These are phyloP conservation scores for Lophius americanus DNA, from an alignment of 2,797 vertebrate genomes.

Conservation along the genomic window DNA sequence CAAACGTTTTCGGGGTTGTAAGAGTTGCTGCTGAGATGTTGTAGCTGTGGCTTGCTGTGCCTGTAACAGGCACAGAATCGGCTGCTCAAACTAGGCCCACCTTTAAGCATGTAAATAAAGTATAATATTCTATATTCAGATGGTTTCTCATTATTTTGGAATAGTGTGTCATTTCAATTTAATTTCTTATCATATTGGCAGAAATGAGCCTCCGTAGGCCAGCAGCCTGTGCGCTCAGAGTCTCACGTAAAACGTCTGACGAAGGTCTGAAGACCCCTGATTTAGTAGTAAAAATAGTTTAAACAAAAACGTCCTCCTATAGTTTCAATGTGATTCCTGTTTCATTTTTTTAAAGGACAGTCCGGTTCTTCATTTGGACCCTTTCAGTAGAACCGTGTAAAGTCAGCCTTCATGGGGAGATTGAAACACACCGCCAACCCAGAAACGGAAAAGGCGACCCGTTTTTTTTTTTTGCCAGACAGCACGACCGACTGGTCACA, in stretches of 20 bases:
- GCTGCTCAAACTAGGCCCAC: no score
- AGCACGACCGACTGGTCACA: conserved; percentile 32
- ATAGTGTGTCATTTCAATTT: no score
- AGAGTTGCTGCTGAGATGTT: no score
- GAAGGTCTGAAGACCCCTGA: not conserved
- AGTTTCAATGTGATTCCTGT: no score
- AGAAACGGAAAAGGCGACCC: conserved; percentile 40
- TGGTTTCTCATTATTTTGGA: not conserved
- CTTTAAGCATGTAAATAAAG: not conserved
- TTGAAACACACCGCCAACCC: conserved; percentile 24
- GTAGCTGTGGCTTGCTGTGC: no score
- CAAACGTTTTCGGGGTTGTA: no score
- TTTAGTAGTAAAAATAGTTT: no score
- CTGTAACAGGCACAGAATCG: no score
- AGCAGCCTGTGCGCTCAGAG: not conserved
- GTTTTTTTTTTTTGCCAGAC: conserved; percentile 28
- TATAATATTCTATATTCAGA: not conserved
- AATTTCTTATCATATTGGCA: not conserved
- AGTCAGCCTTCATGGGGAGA: conserved; percentile 15
- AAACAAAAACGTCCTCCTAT: no score
- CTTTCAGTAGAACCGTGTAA: conserved; percentile 6
- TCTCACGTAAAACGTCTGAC: not conserved
- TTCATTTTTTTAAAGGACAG: no score
- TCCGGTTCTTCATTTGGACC: no score
- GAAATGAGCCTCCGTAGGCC: not conserved